Conservation (phyloP, 53 echinoderm and acorn worm species). For the Pentamera pediparva region DNA sequence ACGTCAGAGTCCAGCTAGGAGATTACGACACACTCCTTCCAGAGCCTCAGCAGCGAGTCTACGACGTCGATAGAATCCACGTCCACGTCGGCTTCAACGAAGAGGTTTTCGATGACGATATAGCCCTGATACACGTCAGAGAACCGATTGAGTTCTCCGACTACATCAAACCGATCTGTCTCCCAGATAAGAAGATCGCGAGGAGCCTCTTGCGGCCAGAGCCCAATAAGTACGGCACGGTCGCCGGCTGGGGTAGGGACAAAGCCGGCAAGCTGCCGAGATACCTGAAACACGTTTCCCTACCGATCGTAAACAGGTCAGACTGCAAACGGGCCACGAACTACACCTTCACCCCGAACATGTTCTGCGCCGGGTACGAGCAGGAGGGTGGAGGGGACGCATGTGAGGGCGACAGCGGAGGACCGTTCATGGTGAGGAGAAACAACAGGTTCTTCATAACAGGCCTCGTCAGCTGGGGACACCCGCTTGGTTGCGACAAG, state of each 20-base stretch:
- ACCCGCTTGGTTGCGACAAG: conserved; percentile 60
- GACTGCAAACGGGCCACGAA: conserved; percentile 51
- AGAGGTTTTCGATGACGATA: conserved; percentile 52
- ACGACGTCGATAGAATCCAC: conserved; percentile 57
- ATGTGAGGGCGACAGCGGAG: conserved; percentile 89
- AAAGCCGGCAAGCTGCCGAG: conserved; percentile 35
- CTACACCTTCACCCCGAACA: conserved; percentile 72
- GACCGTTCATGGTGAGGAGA: conserved; percentile 69
- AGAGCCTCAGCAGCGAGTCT: conserved; percentile 52
- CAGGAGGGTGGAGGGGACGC: conserved; percentile 63
- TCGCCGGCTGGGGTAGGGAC: conserved; percentile 57
- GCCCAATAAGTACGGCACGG: conserved; percentile 30
- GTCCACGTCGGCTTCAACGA: conserved; percentile 41
- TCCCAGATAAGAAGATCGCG: conserved; percentile 56
- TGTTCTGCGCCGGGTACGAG: conserved; percentile 87
- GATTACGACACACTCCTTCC: conserved; percentile 63
- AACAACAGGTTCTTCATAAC: conserved; percentile 62
- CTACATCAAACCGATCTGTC: conserved; percentile 73
- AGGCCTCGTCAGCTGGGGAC: conserved; percentile 91
- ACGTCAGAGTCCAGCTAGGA: conserved; percentile 59
- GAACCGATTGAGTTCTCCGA: conserved; percentile 70
- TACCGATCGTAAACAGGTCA: conserved; percentile 56
- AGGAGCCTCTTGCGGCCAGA: conserved; percentile 30
- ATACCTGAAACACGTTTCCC: conserved; percentile 59
- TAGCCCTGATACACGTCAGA: conserved; percentile 64